Evolutionary conservation across 92 coral and sea anemone genomes (phyloP), one percentile per base, ranked within the genome.

Genomic region (Scolanthus callimorphus): DNA sequence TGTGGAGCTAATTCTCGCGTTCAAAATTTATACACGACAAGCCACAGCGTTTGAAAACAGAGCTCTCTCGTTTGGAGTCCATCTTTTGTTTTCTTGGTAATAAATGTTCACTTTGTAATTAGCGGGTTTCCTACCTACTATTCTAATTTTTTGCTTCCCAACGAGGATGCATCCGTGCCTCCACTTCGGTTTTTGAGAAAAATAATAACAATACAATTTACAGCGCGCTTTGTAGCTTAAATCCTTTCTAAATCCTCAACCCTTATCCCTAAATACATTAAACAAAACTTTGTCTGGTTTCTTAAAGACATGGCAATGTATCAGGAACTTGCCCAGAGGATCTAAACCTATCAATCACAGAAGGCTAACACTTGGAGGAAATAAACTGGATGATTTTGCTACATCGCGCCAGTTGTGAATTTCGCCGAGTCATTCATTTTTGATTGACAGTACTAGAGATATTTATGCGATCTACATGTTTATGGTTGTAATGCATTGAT

Each of bases 361-460:
- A n/a, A n/a, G n/a, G n/a, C n/a, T n/a, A n/a, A n/a, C n/a, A n/a
- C n/a, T n/a, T n/a, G n/a, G n/a, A n/a, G n/a, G n/a, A n/a, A n/a
- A n/a, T n/a, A n/a, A n/a, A n/a, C n/a, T n/a, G n/a, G n/a, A n/a
- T n/a, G n/a, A n/a, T n/a, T n/a, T n/a, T n/a, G n/a, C n/a, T n/a
- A n/a, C n/a, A n/a, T n/a, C n/a, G n/a, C n/a, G n/a, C n/a, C n/a
- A n/a, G n/a, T n/a, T n/a, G 53, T 65, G 69, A 70, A 65, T 68
- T 77, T 56, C 62, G 44, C 29, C 29, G 74, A 58, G 57, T 62
- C 56, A 53, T 45, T 69, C 52, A 29, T 10, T 38, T 9, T 31
- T 88, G 96, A 88, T 88, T 88, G 86, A 83, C 82, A 80, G 73
- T 83, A 86, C n/a, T n/a, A n/a, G n/a, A n/a, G n/a, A n/a, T n/a